Evolutionary conservation across 2,113 vertebrate species (phyloP).

Genomic region (Megalops atlanticus): DNA sequence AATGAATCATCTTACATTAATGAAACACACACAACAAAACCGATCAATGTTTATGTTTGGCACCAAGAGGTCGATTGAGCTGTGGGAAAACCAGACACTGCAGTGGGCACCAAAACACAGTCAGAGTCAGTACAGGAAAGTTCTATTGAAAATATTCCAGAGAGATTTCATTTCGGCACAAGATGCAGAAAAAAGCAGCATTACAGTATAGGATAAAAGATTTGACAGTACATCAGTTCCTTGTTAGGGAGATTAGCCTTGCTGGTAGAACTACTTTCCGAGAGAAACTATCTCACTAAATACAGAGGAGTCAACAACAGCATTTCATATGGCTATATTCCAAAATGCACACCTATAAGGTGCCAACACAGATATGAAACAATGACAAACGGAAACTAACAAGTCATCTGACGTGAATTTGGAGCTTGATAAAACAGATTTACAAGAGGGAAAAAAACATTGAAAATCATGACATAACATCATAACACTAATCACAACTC

Average conservation of each 20-base stretch:
- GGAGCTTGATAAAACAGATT: neutral
- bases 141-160: neutral
- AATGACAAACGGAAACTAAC: neutral
- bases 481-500: no score
- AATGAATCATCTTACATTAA: neutral
- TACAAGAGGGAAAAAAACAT: neutral
- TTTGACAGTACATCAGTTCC: constrained; percentile 13
- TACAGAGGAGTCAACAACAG: neutral
- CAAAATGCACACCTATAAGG: neutral
- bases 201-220: constrained; percentile 2
- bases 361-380: neutral
- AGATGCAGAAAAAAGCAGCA: neutral
- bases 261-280: neutral
- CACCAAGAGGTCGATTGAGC: neutral
- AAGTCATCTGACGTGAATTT: neutral
- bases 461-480: neutral
- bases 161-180: neutral
- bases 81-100: neutral
- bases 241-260: neutral
- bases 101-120: neutral
- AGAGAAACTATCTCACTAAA: neutral
- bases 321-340: constrained; percentile 16
- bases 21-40: neutral
- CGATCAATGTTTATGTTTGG: neutral
- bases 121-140: neutral